These are phyloP conservation scores for Cryptoprocta ferox DNA, from an alignment of 2,797 vertebrate genomes.

Conservation along the genomic window DNA sequence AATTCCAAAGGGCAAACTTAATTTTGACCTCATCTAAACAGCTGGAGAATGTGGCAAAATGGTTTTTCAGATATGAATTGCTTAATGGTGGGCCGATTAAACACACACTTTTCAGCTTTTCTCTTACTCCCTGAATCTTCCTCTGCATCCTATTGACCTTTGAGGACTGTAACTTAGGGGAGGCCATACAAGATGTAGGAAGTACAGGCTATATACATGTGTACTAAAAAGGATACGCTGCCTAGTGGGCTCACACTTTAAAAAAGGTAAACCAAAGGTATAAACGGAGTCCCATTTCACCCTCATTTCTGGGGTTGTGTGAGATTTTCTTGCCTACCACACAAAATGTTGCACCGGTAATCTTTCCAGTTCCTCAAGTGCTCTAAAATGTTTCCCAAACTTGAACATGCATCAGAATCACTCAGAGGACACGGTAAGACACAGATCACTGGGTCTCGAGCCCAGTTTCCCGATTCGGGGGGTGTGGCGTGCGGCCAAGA, in stretches of 20 bases:
- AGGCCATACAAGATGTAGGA: constrained; percentile 38
- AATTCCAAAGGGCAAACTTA: constrained; percentile 74
- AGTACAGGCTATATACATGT: constrained; percentile 19
- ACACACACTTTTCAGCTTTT: constrained; percentile 37
- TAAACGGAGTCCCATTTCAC: background rate
- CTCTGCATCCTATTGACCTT: constrained; percentile 44
- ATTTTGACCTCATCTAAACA: constrained; percentile 67
- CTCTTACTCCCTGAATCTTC: constrained; percentile 44
- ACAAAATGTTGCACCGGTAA: constrained; percentile 33
- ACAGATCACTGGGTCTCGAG: background rate
- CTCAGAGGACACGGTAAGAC: constrained; percentile 8
- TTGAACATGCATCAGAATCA: constrained; percentile 6
- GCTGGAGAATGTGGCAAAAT: constrained; percentile 62
- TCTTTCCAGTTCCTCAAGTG: constrained; percentile 55
- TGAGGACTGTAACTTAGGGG: constrained; percentile 47
- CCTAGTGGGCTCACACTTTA: constrained; percentile 20
- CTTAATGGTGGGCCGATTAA: constrained; percentile 40
- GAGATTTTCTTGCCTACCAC: background rate
- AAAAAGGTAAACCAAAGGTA: constrained; percentile 22
- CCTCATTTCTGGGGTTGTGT: constrained; percentile 1
- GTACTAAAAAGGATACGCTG: constrained; percentile 12
- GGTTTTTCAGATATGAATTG: constrained; percentile 53
- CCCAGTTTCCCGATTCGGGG: background rate
- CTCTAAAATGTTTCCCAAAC: constrained; percentile 54
- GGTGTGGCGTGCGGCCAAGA: background rate